Evolutionary conservation across 2,797 vertebrate species (phyloP), one percentile per base, ranked within the genome.

Genomic region (Leucoraja ocellata): DNA sequence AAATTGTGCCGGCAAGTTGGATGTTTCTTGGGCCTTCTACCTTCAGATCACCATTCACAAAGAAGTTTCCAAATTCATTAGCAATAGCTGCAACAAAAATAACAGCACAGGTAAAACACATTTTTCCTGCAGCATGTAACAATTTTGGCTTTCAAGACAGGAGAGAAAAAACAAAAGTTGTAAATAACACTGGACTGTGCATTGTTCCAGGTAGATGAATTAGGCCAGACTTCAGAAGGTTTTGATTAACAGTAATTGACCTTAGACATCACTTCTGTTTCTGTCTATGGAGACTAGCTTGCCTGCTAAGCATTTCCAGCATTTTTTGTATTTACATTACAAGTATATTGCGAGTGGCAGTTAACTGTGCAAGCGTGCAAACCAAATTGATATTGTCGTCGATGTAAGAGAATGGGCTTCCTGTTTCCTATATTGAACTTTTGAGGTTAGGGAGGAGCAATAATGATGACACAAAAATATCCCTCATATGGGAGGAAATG

Each of bases 11-110:
- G 0, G 99, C 98, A 0, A 97, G 99, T 76, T 98, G 98, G 96
- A 99, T 99, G 96, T 99, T 98, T 96, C 99, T 98, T 0, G 99
- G 98, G 46, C 96, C 99, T 96, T 99, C 99, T 94, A 99, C 97
- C 94, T 97, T 98, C 95, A 98, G 99, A 94, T 98, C 98, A 0
- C 99, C 99, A 0, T 99, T 99, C 95, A 99, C 99, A 96, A 98
- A 99, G 95, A 98, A 99, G 95, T 97, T 98, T 4, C 99, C 99
- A 0, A 97, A 97, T 95, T 99, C 98, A 79, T 99, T 98, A 0
- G 98, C 98, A 93, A 99, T 97, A 93, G 98, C 98, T 99, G 95
- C 1, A 93, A 74, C 28, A 28, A 68, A 93, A 74, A 86, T 18
- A 71, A 73, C 58, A 83, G 58, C 23, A 54, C 63, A 86, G 25